These are phyloP conservation scores for Lycocerus yunnanus DNA, from an alignment of 2,888 invertebrate species.

Conservation along the genomic window DNA sequence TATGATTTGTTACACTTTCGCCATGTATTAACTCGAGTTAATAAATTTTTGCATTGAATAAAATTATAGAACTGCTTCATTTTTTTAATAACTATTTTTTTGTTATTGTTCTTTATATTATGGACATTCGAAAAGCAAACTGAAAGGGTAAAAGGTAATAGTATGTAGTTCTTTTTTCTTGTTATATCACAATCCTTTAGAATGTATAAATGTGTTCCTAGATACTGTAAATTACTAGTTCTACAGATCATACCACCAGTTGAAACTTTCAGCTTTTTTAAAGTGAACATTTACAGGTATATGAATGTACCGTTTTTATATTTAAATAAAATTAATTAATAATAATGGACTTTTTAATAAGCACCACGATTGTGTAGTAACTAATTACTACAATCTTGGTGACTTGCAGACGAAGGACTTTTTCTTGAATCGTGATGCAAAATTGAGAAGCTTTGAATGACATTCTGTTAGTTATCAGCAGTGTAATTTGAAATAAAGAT, in stretches of 20 bases:
- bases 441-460: too few relatives aligned
- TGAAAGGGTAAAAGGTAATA: background rate
- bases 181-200: background rate
- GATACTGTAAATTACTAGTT: background rate
- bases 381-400: background rate
- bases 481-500: too few relatives aligned
- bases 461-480: too few relatives aligned
- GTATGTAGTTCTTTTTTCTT: background rate
- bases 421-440: too few relatives aligned
- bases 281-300: background rate
- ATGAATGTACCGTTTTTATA: background rate
- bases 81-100: background rate
- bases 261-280: background rate
- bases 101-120: background rate
- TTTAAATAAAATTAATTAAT: background rate
- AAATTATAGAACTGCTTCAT: slow-evolving; percentile 32
- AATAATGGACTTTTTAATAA: background rate
- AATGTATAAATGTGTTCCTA: background rate
- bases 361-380: background rate
- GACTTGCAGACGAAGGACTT: too few relatives aligned
- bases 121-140: background rate
- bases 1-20: slow-evolving; percentile 46
- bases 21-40: slow-evolving; percentile 48
- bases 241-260: background rate
- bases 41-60: slow-evolving; percentile 51